Base-by-base conservation (phyloP, 2,113 vertebrate genomes). In the Paralichthys olivaceus region DNA sequence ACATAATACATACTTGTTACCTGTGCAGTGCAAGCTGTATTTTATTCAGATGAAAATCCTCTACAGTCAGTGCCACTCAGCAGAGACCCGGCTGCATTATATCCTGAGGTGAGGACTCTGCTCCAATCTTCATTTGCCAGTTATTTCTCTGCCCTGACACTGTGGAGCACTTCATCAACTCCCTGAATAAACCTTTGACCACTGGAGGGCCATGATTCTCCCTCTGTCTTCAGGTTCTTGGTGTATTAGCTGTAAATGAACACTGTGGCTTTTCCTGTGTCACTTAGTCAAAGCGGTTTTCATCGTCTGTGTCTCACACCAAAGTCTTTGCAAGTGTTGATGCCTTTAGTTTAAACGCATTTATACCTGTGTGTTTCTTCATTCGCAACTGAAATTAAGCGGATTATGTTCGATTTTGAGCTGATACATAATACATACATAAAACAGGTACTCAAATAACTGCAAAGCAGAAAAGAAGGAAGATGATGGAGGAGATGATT, bases 31-130 rank as follows among this genome's bases (percentile, higher is more conserved):
- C 60, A 45, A 57, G 62, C 25, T 32, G 55, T 11, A 20, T 58
- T 76, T 69, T 70, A 67, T 66, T 69, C 45, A 49, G 72, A 78
- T 81, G 67, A 67, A 77, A 86, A 67, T 45, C 29, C 34, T 47
- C n/a, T 34, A 12, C 43, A 45, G 54, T 22, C 2, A 13, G 14
- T 45, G 26, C 26, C 61, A 64, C 43, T 45, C 45, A 54, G 67
- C 49, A 7, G n/a, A 47, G 32, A 14, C 23, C 13, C 22, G 47
- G 29, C n/a, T 53, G 25, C 49, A 62, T 43, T 58, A 53, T 71
- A 59, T 59, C 60, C 55, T 9, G 65, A 59, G 28, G 20, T 32
- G 40, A 70, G 49, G 37, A 12, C 34, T 47, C 51, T 25, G 45
- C 51, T 43, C 11, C 54, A 20, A 55, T 45, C 28, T 32, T 66